A percentile compares a stretch with the other conserved stretches of the same genome.
Evolutionary conservation across 2,888 invertebrate species (phyloP).

Genomic region (Xylophagus ater): DNA sequence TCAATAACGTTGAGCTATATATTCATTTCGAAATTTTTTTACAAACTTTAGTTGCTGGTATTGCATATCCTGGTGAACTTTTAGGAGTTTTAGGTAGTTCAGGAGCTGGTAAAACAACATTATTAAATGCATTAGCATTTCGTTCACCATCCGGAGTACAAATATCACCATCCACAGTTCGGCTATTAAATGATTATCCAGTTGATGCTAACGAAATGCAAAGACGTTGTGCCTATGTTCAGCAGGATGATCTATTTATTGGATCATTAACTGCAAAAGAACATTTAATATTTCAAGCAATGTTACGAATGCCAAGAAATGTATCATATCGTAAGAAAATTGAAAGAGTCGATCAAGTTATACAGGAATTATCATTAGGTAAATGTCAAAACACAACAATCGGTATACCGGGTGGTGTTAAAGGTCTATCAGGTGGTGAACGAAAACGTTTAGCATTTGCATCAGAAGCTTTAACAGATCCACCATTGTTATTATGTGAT

Average conservation of each 20-base stretch:
- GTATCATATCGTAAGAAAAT: constrained; percentile 64
- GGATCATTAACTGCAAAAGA: constrained; percentile 81
- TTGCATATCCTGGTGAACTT: constrained; percentile 75
- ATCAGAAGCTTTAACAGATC: constrained; percentile 92
- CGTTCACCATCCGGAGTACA: constrained; percentile 60
- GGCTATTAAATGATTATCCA: constrained; percentile 63
- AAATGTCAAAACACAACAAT: constrained; percentile 88
- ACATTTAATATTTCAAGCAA: constrained; percentile 80
- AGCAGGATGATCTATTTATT: constrained; percentile 88
- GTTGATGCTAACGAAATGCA: constrained; percentile 60
- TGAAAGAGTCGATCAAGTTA: constrained; percentile 74
- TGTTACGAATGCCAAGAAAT: constrained; percentile 72
- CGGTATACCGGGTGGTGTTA: constrained; percentile 74
- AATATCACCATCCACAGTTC: constrained; percentile 44
- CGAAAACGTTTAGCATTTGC: constrained; percentile 91
- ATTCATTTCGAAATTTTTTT: not conserved
- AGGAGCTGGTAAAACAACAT: constrained; percentile 90
- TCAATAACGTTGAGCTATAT: not conserved
- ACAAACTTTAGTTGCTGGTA: constrained; percentile 54
- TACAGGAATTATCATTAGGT: constrained; percentile 70
- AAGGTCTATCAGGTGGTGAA: constrained; percentile 94
- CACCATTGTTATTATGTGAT: constrained; percentile 90
- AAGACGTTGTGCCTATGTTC: constrained; percentile 79
- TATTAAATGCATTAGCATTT: constrained; percentile 80
- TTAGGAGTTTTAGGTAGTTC: constrained; percentile 82